These are phyloP conservation scores for Chloromyia formosa DNA, from an alignment of 2,888 invertebrate species.

Conservation along the genomic window DNA sequence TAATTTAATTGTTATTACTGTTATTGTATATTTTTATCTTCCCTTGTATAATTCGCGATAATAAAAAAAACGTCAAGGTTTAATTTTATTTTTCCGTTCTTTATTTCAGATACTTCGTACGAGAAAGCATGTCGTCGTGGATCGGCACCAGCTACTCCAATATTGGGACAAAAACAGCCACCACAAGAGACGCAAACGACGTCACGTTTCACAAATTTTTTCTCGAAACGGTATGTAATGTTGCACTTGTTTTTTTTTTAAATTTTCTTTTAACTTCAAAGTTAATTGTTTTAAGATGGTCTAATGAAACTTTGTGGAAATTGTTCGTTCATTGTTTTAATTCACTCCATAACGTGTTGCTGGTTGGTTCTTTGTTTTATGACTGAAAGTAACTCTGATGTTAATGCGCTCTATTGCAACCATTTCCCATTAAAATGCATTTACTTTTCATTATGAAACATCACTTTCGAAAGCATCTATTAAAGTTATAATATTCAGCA, in stretches of 20 bases:
- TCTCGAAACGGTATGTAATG: constrained; percentile 64
- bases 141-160: constrained; percentile 84
- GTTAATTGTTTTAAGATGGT: constrained; percentile 63
- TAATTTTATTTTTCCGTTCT: background rate
- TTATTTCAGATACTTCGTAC: constrained; percentile 84
- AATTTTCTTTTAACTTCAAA: constrained; percentile 63
- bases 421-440: too few relatives aligned
- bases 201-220: constrained; percentile 81
- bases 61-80: background rate
- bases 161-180: constrained; percentile 70
- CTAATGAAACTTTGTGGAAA: background rate
- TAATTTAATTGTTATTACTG: background rate
- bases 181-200: constrained; percentile 70
- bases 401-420: too few relatives aligned
- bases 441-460: too few relatives aligned
- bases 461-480: too few relatives aligned
- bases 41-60: background rate
- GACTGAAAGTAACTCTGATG: too few relatives aligned
- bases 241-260: constrained; percentile 43
- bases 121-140: constrained; percentile 89
- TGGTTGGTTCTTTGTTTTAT: background rate
- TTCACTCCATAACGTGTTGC: background rate
- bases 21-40: background rate
- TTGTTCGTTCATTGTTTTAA: background rate
- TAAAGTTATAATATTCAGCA: too few relatives aligned